Conservation (phyloP, 2,888 invertebrate species). For the Hemicrepidius hirtus region DNA sequence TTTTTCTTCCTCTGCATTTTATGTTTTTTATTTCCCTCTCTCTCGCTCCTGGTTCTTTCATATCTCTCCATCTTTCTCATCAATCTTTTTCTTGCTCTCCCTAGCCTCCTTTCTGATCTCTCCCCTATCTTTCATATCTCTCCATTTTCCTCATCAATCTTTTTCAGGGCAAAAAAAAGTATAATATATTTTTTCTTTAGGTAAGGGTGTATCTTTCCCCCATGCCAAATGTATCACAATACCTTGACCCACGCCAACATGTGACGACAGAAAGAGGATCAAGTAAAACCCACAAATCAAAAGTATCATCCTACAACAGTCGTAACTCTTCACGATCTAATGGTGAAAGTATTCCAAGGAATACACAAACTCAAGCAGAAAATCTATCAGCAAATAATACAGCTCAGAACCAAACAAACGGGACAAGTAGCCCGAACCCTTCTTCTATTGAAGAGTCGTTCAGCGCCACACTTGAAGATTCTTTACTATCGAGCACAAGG, state of each 20-base stretch:
- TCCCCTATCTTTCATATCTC: no score
- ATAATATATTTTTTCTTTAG: slow-evolving; percentile 15
- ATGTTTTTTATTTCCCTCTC: background rate
- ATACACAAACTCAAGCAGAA: background rate
- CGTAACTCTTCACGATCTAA: background rate
- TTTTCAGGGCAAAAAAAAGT: no score
- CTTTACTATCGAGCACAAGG: background rate
- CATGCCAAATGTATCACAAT: slow-evolving; percentile 26
- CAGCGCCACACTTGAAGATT: background rate
- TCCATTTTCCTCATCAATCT: no score
- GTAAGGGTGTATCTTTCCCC: slow-evolving; percentile 46
- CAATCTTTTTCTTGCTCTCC: no score
- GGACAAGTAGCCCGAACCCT: background rate
- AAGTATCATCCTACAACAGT: background rate
- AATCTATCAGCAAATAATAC: background rate
- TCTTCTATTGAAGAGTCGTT: background rate
- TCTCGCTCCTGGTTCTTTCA: no score
- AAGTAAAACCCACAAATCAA: slow-evolving; percentile 12
- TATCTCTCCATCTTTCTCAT: no score
- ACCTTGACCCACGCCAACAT: slow-evolving; percentile 10
- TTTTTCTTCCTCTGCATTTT: background rate
- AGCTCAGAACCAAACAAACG: background rate
- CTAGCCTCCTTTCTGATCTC: no score
- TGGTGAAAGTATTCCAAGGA: background rate
- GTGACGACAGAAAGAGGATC: slow-evolving; percentile 22